Conservation (phyloP, 1,140 invertebrate genomes). For the Chrysoperla carnea region DNA sequence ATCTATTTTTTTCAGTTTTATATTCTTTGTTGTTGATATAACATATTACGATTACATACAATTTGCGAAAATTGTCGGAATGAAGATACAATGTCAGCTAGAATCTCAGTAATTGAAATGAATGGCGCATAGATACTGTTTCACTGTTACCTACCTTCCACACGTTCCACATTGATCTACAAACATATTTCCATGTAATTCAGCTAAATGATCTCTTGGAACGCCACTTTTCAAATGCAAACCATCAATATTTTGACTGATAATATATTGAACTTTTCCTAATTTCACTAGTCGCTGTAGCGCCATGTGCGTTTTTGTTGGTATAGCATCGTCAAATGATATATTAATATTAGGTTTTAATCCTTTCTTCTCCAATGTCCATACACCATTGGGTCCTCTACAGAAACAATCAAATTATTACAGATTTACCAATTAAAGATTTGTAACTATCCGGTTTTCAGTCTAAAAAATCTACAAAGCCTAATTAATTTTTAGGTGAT, state of each 20-base stretch:
- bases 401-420: slow-evolving; percentile 12
- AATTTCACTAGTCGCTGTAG: slow-evolving; percentile 60
- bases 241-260: slow-evolving; percentile 98
- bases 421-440: too few species aligned
- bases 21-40: too few species aligned
- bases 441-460: too few species aligned
- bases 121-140: too few species aligned
- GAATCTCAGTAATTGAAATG: too few species aligned
- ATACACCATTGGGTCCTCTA: slow-evolving; percentile 91
- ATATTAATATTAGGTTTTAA: slow-evolving; percentile 67
- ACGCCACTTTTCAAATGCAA: slow-evolving; percentile 85
- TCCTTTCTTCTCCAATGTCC: slow-evolving; percentile 91
- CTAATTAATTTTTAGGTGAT: too few species aligned
- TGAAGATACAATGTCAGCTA: too few species aligned
- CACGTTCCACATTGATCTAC: slow-evolving; percentile 86
- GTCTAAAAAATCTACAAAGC: too few species aligned
- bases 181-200: slow-evolving; percentile 98
- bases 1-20: too few species aligned
- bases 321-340: slow-evolving; percentile 82
- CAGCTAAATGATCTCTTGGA: slow-evolving; percentile 59
- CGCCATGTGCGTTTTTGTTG: slow-evolving; percentile 90
- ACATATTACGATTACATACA: too few species aligned
- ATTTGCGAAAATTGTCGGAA: too few species aligned
- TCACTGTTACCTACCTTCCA: slow-evolving; percentile 40
- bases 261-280: slow-evolving; percentile 66